A percentile compares a stretch with the other conserved stretches of the same genome.
Evolutionary conservation across 2,797 vertebrate species (phyloP).

Genomic region (Sciaenops ocellatus): DNA sequence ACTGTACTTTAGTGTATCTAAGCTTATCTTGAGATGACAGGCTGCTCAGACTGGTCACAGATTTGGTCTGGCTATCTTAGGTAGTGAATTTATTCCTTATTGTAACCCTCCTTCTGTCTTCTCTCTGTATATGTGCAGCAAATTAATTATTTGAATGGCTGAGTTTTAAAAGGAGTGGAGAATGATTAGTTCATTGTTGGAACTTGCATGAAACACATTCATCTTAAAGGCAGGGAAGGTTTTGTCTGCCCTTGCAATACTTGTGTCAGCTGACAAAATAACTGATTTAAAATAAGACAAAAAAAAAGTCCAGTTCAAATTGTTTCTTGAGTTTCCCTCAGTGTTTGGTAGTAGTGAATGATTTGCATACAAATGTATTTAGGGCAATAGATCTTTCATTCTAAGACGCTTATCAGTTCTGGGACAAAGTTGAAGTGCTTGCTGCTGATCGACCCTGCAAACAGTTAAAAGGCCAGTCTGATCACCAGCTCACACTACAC

Average conservation of each 20-base stretch:
- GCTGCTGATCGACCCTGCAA: background rate
- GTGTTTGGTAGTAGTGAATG: background rate
- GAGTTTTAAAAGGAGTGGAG: background rate
- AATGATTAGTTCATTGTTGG: background rate
- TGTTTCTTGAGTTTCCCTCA: background rate
- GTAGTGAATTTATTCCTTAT: background rate
- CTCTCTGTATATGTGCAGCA: background rate
- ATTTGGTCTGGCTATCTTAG: background rate
- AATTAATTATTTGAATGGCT: too few relatives aligned
- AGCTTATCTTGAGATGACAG: background rate
- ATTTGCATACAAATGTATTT: conserved; percentile 21
- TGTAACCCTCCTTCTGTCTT: background rate
- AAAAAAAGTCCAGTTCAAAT: background rate
- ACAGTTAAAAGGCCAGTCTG: conserved; percentile 14
- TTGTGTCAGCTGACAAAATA: too few relatives aligned
- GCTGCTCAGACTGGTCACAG: background rate
- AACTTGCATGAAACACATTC: background rate
- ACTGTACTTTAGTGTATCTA: background rate
- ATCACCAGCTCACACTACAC: background rate
- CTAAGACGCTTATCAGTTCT: conserved; percentile 4
- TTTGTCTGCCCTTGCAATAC: background rate
- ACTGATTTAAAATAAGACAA: too few relatives aligned
- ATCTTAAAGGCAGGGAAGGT: background rate
- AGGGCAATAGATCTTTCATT: background rate
- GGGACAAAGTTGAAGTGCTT: conserved; percentile 31